These are phyloP conservation scores for Numida meleagris DNA, from an alignment of 2,113 vertebrate genomes.

Conservation along the genomic window DNA sequence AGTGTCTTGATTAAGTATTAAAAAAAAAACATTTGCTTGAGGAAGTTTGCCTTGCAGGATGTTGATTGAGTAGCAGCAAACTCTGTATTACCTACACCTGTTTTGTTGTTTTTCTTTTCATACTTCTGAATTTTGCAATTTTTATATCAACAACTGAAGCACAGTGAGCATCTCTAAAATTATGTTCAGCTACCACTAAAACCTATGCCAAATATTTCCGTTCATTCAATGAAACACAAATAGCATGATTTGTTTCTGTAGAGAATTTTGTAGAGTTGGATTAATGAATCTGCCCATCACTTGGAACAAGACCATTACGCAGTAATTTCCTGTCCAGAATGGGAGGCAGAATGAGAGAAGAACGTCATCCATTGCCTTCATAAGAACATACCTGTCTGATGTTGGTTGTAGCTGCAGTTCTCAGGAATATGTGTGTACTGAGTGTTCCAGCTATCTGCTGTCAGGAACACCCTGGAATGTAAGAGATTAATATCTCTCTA, in stretches of 20 bases:
- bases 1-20: background rate
- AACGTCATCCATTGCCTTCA: background rate
- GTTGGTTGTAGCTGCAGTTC: background rate
- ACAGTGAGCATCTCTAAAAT: background rate
- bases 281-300: background rate
- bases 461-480: background rate
- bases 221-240: background rate
- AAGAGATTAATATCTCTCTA: background rate
- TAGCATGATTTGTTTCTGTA: background rate
- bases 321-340: background rate
- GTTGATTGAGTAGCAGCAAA: background rate
- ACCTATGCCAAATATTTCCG: background rate
- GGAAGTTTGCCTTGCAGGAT: background rate
- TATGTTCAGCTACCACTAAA: background rate
- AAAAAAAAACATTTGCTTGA: background rate
- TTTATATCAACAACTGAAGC: background rate
- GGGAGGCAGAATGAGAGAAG: background rate
- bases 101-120: background rate
- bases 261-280: background rate
- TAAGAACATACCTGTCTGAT: background rate
- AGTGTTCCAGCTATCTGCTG: background rate
- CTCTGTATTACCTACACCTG: background rate
- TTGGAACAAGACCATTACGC: background rate
- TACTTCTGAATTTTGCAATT: background rate
- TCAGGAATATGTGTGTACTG: background rate